Evolutionary conservation across 2,797 vertebrate genomes (phyloP), one percentile per base, ranked within the genome.

Genomic region (Margarornis squamiger): DNA sequence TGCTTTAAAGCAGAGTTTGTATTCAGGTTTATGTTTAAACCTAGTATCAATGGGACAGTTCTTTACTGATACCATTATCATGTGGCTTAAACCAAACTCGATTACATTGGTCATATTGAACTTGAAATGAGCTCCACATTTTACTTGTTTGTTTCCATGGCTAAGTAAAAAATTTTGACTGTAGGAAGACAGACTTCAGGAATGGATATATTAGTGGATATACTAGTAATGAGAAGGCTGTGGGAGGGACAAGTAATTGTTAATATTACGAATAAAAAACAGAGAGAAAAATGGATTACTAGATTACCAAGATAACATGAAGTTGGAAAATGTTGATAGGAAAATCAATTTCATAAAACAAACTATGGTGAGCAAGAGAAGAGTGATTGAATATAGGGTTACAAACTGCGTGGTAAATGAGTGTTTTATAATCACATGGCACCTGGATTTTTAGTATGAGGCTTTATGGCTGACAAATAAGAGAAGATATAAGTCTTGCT

Each of bases 311-410:
- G 45, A 93, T 74, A 87, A 67, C 54, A 84, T 86, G 29, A 88
- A 94, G 45, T 87, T 86, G 72, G 74, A 94, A 89, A 87, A 48
- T 87, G 61, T 32, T 94, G 27, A 41, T 22, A 67, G 45, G 83
- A 91, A 90, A 86, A 90, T 92, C 24, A 52, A 41, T 81, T 86
- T 58, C 29, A 57, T 43, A 57, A 87, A 90, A 68, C 41, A 39
- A 74, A 45, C 17, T 58, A 24, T 15, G 11, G 2, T 27, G 30
- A 48, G n/a, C 52, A 89, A 62, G 30, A 61, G 20, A 85, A 67
- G 26, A 75, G 2, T 0, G 4, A 55, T 24, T 52, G 18, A 70
- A 34, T 32, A 8, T 10, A 51, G 10, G 27, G 13, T 59, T 67
- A n/a, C 12, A 62, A 84, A 65, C 10, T 19, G 2, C 1, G n/a